A percentile compares a stretch with the other conserved stretches of the same genome.
These are phyloP conservation scores for Otus sunia DNA, from an alignment of 2,113 vertebrate genomes.

Conservation along the genomic window DNA sequence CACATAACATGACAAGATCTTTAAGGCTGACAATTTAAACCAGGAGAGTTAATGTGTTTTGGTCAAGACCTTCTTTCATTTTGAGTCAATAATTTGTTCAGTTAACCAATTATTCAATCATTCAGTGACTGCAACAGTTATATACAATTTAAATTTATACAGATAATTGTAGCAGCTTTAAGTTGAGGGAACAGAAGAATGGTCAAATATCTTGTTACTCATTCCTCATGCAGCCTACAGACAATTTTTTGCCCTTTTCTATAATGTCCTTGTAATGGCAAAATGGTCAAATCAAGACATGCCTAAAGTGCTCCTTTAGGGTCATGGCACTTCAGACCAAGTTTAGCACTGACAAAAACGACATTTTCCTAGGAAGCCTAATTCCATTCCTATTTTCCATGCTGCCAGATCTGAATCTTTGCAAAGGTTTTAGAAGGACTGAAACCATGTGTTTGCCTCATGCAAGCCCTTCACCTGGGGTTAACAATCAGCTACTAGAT, in stretches of 20 bases:
- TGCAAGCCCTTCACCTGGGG: not conserved
- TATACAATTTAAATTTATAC: not conserved
- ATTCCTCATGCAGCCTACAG: not conserved
- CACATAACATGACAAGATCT: not conserved
- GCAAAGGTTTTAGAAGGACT: not conserved
- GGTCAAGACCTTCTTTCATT: not conserved
- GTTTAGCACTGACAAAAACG: not conserved
- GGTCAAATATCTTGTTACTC: not conserved
- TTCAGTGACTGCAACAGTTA: not conserved
- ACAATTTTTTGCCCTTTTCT: not conserved
- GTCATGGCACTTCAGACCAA: not conserved
- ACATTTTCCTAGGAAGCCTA: not conserved
- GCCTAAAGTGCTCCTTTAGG: not conserved
- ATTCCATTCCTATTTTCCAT: not conserved
- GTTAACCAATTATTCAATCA: not conserved
- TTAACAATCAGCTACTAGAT: not conserved
- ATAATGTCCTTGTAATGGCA: not conserved
- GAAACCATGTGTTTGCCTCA: not conserved
- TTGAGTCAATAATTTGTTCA: not conserved
- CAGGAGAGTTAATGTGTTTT: not conserved
- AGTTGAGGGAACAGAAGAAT: not conserved
- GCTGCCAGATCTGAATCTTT: not conserved
- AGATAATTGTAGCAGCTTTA: not conserved
- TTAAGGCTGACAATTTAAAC: not conserved
- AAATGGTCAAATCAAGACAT: not conserved